Percentiles rank a stretch among this genome's conserved stretches.
phyloP scores from a whole-genome alignment of 2,113 vertebrate species.

The Tonatia bakeri region DNA sequence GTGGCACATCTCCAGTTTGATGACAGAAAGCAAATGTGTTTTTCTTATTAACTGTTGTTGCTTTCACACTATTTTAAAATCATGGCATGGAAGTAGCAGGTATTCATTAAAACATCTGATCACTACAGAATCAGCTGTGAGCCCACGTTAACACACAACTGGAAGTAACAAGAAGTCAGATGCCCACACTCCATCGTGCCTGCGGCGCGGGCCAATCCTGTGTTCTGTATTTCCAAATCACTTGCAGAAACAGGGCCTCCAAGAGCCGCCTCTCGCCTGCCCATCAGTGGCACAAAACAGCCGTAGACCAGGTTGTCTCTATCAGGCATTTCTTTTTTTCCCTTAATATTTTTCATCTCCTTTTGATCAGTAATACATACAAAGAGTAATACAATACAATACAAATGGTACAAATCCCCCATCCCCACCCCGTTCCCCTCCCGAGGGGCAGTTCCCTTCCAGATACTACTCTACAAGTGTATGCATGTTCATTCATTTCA shows the following conservation, averaged over 20 bases:
- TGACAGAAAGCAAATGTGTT: background rate
- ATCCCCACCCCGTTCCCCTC: background rate
- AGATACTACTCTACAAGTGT: background rate
- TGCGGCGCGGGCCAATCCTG: background rate
- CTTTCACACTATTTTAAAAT: background rate
- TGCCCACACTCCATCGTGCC: fast-evolving
- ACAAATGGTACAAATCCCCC: background rate
- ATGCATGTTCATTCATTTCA: background rate
- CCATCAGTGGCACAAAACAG: background rate
- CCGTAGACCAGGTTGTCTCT: background rate
- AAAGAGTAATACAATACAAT: background rate
- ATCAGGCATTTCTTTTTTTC: background rate
- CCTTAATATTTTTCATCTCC: background rate
- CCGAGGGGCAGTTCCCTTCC: background rate
- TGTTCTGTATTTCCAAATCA: background rate
- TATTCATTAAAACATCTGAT: background rate
- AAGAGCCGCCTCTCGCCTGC: background rate
- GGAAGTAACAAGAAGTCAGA: background rate
- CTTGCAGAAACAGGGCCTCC: background rate
- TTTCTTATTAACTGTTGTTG: background rate
- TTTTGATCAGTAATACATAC: background rate
- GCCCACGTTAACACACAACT: background rate
- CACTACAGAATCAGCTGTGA: background rate
- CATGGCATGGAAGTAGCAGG: background rate
- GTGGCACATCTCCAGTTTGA: background rate